Evolutionary conservation across 2,797 vertebrate genomes (phyloP).

Genomic region (Acanthiza pusilla): DNA sequence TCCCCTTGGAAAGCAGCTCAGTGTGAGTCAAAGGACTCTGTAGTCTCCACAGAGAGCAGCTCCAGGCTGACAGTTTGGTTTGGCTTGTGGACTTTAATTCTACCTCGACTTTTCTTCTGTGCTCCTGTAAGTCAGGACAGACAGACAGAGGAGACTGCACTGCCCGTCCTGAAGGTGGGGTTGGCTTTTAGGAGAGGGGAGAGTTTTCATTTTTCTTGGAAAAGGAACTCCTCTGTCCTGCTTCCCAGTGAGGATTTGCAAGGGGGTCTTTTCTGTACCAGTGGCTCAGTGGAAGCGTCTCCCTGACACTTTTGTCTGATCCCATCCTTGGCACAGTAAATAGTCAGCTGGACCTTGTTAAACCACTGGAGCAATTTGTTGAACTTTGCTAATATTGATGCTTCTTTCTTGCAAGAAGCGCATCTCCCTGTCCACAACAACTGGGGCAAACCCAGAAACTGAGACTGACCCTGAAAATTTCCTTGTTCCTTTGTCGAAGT

Average conservation of each 20-base stretch:
- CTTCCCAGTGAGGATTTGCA: background rate
- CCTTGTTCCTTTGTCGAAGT: background rate
- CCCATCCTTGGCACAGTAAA: background rate
- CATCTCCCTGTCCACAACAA: background rate
- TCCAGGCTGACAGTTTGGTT: background rate
- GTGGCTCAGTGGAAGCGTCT: background rate
- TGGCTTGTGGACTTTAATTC: background rate
- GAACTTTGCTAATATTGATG: too few relatives aligned
- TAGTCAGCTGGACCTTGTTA: background rate
- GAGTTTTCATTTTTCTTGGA: background rate
- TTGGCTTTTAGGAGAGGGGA: too few relatives aligned
- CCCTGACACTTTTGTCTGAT: background rate
- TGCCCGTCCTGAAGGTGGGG: background rate
- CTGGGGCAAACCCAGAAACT: background rate
- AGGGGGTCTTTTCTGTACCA: fast-evolving
- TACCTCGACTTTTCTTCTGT: background rate
- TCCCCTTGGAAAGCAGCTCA: background rate
- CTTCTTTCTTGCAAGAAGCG: background rate
- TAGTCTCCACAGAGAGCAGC: fast-evolving
- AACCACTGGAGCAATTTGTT: background rate
- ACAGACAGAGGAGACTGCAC: background rate
- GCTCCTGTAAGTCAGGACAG: background rate
- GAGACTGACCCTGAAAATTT: background rate
- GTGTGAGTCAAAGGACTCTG: fast-evolving
- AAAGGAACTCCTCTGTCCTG: background rate